A percentile compares a stretch with the other conserved stretches of the same genome.
Evolutionary conservation across 2,888 invertebrate species (phyloP).

Genomic region (Cryptocheilus praepositus): DNA sequence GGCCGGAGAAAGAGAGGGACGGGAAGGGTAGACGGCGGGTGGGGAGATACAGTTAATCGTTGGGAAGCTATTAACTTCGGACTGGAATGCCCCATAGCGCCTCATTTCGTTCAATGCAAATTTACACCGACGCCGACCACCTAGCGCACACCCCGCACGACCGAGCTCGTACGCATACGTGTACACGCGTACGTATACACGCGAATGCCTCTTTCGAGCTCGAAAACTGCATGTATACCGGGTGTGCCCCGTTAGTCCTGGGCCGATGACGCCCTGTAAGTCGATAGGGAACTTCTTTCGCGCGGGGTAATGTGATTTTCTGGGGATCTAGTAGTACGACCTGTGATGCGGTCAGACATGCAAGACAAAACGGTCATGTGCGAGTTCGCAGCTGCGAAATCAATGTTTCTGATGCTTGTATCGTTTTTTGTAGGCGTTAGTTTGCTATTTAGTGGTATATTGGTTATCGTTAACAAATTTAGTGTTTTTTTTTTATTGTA

Average conservation of each 20-base stretch:
- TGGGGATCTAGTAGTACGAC: no score
- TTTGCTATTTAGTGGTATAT: no score
- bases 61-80: conserved; percentile 72
- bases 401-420: no score
- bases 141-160: conserved; percentile 28
- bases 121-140: conserved; percentile 55
- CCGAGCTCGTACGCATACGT: conserved; percentile 40
- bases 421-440: no score
- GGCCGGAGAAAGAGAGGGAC: conserved; percentile 26
- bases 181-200: background rate
- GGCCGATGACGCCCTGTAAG: no score
- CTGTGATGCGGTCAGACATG: no score
- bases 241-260: conserved; percentile 26
- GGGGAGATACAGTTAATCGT: conserved; percentile 71
- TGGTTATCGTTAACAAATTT: no score
- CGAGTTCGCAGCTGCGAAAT: no score
- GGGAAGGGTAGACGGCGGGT: conserved; percentile 32
- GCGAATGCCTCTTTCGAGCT: conserved; percentile 18
- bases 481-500: no score
- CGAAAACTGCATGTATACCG: conserved; percentile 46
- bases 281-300: no score
- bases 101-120: conserved; percentile 73
- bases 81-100: conserved; percentile 70
- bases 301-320: no score
- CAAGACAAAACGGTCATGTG: no score